Conservation (phyloP, 2,888 invertebrate genomes). For the Eucriotettix oculatus region DNA sequence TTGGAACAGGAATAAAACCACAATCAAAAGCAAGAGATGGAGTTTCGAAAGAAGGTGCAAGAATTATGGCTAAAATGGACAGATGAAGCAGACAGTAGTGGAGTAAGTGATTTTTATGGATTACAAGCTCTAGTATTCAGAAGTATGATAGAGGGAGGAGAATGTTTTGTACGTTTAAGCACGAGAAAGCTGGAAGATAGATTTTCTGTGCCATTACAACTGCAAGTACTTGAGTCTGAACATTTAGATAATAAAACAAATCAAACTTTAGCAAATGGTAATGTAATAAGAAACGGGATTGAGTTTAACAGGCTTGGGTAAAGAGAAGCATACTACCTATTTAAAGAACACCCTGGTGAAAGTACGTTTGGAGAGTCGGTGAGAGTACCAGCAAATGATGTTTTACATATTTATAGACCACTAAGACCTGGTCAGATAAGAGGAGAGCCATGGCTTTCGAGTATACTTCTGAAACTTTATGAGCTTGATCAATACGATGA, state of each 20-base stretch:
- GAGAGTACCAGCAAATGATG: neutral
- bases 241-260: neutral
- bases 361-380: neutral
- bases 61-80: neutral
- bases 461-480: neutral
- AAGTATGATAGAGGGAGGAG: too few relatives aligned
- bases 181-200: neutral
- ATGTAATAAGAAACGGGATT: neutral
- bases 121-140: too few relatives aligned
- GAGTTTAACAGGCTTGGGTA: neutral
- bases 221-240: neutral
- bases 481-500: too few relatives aligned
- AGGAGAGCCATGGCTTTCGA: neutral
- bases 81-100: neutral
- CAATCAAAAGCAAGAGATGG: neutral
- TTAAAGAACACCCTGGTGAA: neutral
- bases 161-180: neutral
- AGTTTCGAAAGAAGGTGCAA: neutral
- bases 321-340: neutral
- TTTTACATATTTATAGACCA: neutral
- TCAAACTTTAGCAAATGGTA: neutral
- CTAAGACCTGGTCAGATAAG: neutral
- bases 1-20: neutral
- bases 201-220: neutral
- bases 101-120: neutral